A percentile compares a stretch with the other conserved stretches of the same genome.
These are phyloP conservation scores for Sphaeramia orbicularis DNA, from an alignment of 2,797 vertebrate genomes.

Conservation along the genomic window DNA sequence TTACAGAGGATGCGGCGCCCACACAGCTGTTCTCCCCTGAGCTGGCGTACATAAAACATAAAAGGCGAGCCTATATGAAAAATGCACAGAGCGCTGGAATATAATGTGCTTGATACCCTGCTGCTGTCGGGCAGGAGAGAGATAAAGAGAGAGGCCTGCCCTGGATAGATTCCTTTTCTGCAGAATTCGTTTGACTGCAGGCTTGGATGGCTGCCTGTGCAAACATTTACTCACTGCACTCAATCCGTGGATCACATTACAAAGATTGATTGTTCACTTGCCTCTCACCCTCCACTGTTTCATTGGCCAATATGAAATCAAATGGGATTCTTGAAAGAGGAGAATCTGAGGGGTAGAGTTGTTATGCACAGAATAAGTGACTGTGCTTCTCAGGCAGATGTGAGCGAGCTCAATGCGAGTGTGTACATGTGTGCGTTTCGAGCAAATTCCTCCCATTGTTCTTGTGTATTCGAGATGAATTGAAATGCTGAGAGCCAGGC, in stretches of 20 bases:
- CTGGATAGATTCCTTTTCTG: slow-evolving; percentile 82
- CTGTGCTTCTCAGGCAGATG: slow-evolving; percentile 54
- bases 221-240: slow-evolving; percentile 86
- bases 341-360: slow-evolving; percentile 67
- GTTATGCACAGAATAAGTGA: slow-evolving; percentile 77
- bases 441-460: slow-evolving; percentile 73
- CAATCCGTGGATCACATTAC: slow-evolving; percentile 84
- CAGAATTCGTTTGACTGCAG: slow-evolving; percentile 82
- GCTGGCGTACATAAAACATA: slow-evolving; percentile 87
- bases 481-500: slow-evolving; percentile 62
- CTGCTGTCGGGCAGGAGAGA: slow-evolving; percentile 80
- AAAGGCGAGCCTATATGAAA: slow-evolving; percentile 87
- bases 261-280: slow-evolving; percentile 87
- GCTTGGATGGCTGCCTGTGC: slow-evolving; percentile 84
- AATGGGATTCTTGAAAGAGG: slow-evolving; percentile 80
- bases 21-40: slow-evolving; percentile 87
- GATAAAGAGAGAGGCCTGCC: slow-evolving; percentile 80
- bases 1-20: slow-evolving; percentile 80
- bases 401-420: slow-evolving; percentile 22
- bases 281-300: slow-evolving; percentile 83
- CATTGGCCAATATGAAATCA: slow-evolving; percentile 84
- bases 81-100: slow-evolving; percentile 87
- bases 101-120: slow-evolving; percentile 85
- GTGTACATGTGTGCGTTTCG: slow-evolving; percentile 39
- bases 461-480: slow-evolving; percentile 66